These are phyloP conservation scores for Otus sunia DNA, from an alignment of 2,113 vertebrate species.

Conservation along the genomic window DNA sequence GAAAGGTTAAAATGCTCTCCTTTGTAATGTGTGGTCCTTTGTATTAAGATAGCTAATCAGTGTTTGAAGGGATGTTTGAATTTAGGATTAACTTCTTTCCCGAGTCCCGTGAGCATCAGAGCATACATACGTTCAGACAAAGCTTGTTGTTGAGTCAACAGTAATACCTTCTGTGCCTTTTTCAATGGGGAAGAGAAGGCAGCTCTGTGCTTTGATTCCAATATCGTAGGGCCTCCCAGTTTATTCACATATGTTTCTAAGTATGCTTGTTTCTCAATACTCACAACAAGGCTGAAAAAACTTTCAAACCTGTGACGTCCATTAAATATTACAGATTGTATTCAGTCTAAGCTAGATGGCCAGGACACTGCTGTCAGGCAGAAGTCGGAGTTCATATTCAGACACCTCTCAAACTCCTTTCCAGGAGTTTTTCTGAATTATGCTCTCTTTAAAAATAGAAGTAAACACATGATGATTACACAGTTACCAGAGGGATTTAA, in stretches of 20 bases:
- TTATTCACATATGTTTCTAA: neutral
- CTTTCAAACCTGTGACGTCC: neutral
- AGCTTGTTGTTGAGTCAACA: neutral
- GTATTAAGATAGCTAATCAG: neutral
- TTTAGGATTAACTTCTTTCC: neutral
- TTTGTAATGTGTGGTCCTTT: neutral
- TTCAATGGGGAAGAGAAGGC: neutral
- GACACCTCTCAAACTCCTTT: neutral
- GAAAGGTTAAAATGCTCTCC: neutral
- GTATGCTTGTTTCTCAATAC: neutral
- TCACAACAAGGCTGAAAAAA: neutral
- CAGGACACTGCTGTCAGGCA: neutral
- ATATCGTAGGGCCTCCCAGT: neutral
- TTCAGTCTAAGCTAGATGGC: neutral
- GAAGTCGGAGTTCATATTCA: neutral
- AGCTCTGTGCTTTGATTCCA: neutral
- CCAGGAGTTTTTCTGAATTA: neutral
- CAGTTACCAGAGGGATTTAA: neutral
- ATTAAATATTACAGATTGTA: accelerated
- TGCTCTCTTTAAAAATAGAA: neutral
- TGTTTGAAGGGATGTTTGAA: neutral
- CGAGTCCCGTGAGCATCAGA: neutral
- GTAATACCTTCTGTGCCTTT: neutral
- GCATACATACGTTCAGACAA: neutral
- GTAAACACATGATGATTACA: neutral